Conservation (phyloP, 1,140 invertebrate genomes). For the Apis florea region DNA sequence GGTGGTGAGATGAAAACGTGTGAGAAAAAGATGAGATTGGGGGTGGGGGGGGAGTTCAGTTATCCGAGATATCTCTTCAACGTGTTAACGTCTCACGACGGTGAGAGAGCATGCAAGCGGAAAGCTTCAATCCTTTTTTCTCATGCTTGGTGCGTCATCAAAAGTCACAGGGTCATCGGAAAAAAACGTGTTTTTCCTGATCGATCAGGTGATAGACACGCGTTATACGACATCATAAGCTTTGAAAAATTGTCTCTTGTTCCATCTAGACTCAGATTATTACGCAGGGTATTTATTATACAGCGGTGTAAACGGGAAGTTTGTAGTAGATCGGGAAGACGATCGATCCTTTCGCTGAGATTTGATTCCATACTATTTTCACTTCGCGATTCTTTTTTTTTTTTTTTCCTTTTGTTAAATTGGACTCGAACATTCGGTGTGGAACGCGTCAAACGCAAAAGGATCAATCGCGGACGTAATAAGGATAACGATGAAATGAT, state of each 20-base stretch:
- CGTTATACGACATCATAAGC: slow-evolving; percentile 37
- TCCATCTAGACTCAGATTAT: slow-evolving; percentile 40
- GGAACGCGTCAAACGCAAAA: background rate
- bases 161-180: slow-evolving; percentile 45
- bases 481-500: background rate
- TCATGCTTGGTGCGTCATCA: slow-evolving; percentile 69
- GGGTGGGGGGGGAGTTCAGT: slow-evolving; percentile 8
- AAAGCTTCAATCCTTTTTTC: slow-evolving; percentile 55
- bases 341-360: slow-evolving; percentile 44
- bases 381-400: too few relatives aligned
- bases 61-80: background rate
- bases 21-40: background rate
- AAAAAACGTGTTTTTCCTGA: slow-evolving; percentile 49
- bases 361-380: background rate
- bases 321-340: background rate
- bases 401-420: too few relatives aligned
- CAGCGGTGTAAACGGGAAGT: slow-evolving; percentile 19
- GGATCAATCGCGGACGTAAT: slow-evolving; percentile 23
- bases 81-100: slow-evolving; percentile 30
- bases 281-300: slow-evolving; percentile 45
- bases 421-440: background rate
- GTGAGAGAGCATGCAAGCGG: slow-evolving; percentile 60
- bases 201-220: slow-evolving; percentile 58
- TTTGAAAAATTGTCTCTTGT: slow-evolving; percentile 2
- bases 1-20: background rate